phyloP scores from a whole-genome alignment of 1,140 invertebrate species.

The Drosophila pseudoobscura region DNA sequence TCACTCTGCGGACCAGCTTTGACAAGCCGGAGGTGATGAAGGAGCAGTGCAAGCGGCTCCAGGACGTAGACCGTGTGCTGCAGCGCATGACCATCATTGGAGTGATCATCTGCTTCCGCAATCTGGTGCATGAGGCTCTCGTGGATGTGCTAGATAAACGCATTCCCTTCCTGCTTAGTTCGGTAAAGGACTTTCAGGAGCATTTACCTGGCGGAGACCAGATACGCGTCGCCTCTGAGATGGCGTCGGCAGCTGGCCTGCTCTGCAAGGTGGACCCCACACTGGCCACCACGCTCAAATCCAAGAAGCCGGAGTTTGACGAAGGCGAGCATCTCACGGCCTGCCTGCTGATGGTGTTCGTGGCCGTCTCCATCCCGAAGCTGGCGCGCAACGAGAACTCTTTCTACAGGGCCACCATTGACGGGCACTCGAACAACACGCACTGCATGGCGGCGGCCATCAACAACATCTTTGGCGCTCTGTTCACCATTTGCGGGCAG shows the following conservation, averaged over 20 bases:
- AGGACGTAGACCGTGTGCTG: constrained; percentile 96
- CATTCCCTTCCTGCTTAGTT: constrained; percentile 98
- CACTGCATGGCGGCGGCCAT: constrained; percentile 98
- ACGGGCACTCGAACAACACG: constrained; percentile 98
- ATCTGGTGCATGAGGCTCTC: constrained; percentile 95
- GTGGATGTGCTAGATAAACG: constrained; percentile 96
- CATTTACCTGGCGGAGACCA: constrained; percentile 95
- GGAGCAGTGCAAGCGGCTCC: constrained; percentile 95
- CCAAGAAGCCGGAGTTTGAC: constrained; percentile 93
- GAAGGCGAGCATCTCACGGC: constrained; percentile 96
- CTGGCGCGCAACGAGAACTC: constrained; percentile 95
- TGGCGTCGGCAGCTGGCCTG: constrained; percentile 97
- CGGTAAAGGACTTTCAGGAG: constrained; percentile 96
- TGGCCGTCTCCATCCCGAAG: constrained; percentile 98
- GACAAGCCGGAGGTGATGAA: constrained; percentile 99
- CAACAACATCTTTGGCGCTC: constrained; percentile 97
- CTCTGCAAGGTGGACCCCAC: constrained; percentile 97
- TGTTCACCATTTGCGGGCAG: constrained; percentile 97
- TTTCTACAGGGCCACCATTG: constrained; percentile 94
- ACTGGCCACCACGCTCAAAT: constrained; percentile 92
- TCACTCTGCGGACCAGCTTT: constrained; percentile 96
- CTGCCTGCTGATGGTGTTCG: constrained; percentile 99
- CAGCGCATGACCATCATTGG: constrained; percentile 99
- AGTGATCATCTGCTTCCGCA: constrained; percentile 97
- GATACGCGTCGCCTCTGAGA: constrained; percentile 96